These are phyloP conservation scores for Eciton burchellii DNA, from an alignment of 1,140 invertebrate species.

Conservation along the genomic window DNA sequence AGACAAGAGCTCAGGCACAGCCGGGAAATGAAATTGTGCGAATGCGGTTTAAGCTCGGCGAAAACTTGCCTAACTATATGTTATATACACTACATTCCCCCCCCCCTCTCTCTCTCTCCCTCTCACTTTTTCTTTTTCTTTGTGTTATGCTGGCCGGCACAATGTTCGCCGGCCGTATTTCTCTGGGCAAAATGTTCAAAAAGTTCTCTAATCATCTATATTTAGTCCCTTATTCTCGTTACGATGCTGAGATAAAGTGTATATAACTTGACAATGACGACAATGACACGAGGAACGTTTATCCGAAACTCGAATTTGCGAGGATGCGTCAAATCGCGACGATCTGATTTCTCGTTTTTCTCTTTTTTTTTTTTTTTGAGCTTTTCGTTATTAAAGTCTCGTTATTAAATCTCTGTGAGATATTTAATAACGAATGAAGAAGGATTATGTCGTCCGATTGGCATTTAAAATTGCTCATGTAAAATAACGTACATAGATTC, in stretches of 20 bases:
- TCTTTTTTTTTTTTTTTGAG: too few relatives aligned
- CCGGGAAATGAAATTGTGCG: constrained; percentile 14
- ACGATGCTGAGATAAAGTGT: too few relatives aligned
- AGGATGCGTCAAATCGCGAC: background rate
- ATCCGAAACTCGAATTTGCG: background rate
- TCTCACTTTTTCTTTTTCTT: too few relatives aligned
- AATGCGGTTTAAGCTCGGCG: constrained; percentile 34
- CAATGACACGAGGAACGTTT: too few relatives aligned
- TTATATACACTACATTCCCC: too few relatives aligned
- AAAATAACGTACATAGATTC: constrained; percentile 8
- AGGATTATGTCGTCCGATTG: background rate
- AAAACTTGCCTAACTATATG: constrained; percentile 24
- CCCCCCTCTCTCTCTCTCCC: too few relatives aligned
- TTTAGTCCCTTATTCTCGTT: constrained; percentile 18
- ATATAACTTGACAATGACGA: too few relatives aligned
- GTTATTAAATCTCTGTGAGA: background rate
- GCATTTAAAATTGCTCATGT: constrained; percentile 3
- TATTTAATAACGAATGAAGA: background rate
- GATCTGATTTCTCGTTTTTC: background rate
- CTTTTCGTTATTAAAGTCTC: background rate
- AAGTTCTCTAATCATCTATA: background rate
- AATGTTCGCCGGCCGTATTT: constrained; percentile 25
- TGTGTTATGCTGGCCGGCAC: background rate
- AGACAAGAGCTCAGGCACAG: background rate
- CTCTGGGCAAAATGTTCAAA: background rate